Percentiles rank a stretch among this genome's conserved stretches.
Conservation (phyloP, 2,113 vertebrate genomes). For the Rhabdomys dilectus region DNA sequence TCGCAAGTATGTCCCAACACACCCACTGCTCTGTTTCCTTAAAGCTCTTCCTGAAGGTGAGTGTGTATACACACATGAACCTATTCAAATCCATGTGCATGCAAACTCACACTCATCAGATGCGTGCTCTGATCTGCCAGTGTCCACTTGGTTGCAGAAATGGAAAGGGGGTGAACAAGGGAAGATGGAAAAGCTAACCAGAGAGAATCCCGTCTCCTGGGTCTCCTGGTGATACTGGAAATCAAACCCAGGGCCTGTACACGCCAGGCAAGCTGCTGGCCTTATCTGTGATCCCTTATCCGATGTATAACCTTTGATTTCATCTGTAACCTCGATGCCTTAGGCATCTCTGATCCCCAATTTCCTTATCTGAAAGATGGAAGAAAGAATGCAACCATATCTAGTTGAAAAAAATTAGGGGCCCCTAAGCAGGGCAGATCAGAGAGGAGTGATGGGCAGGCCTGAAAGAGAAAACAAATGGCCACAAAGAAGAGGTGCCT, state of each 20-base stretch:
- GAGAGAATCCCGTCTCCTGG: not conserved
- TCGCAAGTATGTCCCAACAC: not conserved
- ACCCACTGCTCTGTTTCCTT: not conserved
- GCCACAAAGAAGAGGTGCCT: not conserved
- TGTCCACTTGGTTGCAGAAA: rapidly evolving
- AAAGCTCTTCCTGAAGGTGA: not conserved
- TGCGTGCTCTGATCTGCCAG: not conserved
- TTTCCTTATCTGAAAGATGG: not conserved
- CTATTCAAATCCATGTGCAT: not conserved
- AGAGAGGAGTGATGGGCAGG: not conserved
- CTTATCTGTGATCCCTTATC: not conserved
- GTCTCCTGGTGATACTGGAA: too few species aligned
- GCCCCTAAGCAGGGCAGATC: not conserved
- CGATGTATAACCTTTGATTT: not conserved
- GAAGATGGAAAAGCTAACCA: rapidly evolving
- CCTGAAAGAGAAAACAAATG: not conserved
- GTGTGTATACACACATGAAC: not conserved
- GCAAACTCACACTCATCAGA: not conserved
- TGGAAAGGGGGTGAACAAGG: not conserved
- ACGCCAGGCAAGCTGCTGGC: not conserved
- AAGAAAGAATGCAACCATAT: too few species aligned
- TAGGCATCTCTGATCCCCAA: not conserved
- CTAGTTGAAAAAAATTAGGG: not conserved
- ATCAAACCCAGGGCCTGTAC: not conserved
- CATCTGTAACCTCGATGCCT: not conserved